phyloP scores from a whole-genome alignment of 1,140 invertebrate genomes.

The Eriosoma lanigerum region DNA sequence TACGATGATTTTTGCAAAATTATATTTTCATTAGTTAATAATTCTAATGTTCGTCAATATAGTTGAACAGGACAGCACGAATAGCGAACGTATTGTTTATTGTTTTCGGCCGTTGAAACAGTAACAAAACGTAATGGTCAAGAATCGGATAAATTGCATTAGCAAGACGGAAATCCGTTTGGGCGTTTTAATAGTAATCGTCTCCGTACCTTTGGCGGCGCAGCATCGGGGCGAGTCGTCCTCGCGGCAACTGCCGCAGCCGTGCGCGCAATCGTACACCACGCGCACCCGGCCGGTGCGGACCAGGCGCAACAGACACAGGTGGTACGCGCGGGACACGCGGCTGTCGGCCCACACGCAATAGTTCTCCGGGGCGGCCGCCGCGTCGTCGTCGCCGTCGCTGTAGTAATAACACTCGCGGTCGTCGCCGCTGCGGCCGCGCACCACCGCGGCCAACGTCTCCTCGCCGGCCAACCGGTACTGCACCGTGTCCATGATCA shows the following conservation, averaged over 20 bases:
- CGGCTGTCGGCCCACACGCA: slow-evolving; percentile 26
- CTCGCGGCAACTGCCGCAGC: neutral
- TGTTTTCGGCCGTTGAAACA: too few species aligned
- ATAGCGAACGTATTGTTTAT: too few species aligned
- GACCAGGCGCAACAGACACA: slow-evolving; percentile 4
- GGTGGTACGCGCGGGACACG: neutral
- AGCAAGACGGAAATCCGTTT: too few species aligned
- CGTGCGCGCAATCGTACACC: slow-evolving; percentile 17
- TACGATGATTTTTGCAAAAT: too few species aligned
- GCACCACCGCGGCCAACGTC: neutral
- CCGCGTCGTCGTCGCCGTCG: neutral
- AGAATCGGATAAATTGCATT: too few species aligned
- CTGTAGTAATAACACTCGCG: neutral
- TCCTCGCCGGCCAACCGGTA: neutral
- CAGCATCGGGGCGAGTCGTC: neutral
- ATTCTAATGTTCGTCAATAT: too few species aligned
- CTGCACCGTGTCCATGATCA: slow-evolving; percentile 30
- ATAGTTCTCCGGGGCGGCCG: neutral
- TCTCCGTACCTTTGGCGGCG: too few species aligned
- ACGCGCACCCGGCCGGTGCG: slow-evolving; percentile 12
- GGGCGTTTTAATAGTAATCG: too few species aligned
- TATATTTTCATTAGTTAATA: too few species aligned
- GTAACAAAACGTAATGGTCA: too few species aligned
- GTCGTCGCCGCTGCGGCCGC: neutral
- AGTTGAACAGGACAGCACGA: too few species aligned